Base-by-base conservation (phyloP, 2,888 invertebrate species). In the Noctuana brunneofusca region DNA sequence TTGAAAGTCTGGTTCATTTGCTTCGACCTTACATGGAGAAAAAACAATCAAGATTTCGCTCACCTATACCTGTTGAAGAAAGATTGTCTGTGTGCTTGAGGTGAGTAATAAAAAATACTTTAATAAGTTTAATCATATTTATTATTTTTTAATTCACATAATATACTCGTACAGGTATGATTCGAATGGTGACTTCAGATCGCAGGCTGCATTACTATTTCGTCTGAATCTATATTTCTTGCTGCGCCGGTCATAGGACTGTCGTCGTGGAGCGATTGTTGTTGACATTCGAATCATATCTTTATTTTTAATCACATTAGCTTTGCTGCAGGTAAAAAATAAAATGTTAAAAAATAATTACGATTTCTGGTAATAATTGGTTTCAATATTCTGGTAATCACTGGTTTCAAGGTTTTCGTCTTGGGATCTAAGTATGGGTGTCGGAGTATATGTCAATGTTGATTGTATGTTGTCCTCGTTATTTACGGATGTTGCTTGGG, bases 401-500 rank as follows among this genome's bases (percentile, higher is more conserved):
- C 58, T 66, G 60, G 58, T 62, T 66, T 64, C 66, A 62, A 64
- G 58, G 48, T 64, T 64, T 58, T 66, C 58, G 43, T 66, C 57
- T 60, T 66, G 64, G 60, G 53, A 57, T 65, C 50, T 64, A 55
- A 22, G 55, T 55, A 55, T 55, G 55, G 55, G 54, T 66, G 66
- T 63, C 64, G 64, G 66, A 27, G 64, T 66, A 63, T 66, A 66
- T 66, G 66, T 66, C 63, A 65, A 66, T 66, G 66, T 65, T 66
- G 65, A 65, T 20, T 65, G 66, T 65, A 64, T 66, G 64, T 64
- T 66, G 65, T 65, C 65, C 65, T 66, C 65, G 66, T 66, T 65
- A 66, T 66, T 65, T 66, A 65, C 65, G 65, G 64, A 66, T 65
- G 64, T 67, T 67, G 67, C 65, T 65, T 67, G 62, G 66, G 65